Percentiles rank a stretch among this genome's conserved stretches.
Conservation (phyloP, 1,140 invertebrate genomes). For the Cherax quadricarinatus region DNA sequence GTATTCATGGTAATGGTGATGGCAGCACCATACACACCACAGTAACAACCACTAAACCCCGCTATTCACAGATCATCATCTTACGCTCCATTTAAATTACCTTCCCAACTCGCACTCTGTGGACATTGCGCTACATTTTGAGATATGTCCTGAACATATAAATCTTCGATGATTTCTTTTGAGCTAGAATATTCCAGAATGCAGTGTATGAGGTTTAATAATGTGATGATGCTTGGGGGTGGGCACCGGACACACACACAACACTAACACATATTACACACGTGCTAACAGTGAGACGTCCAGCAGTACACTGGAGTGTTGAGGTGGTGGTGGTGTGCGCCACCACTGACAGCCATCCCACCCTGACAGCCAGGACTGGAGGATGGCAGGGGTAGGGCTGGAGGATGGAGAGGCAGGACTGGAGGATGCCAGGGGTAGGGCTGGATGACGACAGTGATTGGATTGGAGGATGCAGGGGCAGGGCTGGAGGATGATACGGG, state of each 20-base stretch:
- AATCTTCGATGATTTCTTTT: too few species aligned
- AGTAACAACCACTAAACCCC: not conserved
- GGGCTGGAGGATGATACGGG: too few species aligned
- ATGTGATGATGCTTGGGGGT: too few species aligned
- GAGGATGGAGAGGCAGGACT: not conserved
- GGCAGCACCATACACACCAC: not conserved
- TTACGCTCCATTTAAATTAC: conserved; percentile 8
- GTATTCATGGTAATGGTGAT: too few species aligned
- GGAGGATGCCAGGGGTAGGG: not conserved
- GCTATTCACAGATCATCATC: not conserved
- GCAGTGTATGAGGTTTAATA: too few species aligned
- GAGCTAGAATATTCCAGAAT: too few species aligned
- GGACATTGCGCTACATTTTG: too few species aligned
- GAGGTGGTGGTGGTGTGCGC: not conserved
- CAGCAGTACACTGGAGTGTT: not conserved
- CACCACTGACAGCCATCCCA: not conserved
- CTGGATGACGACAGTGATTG: not conserved
- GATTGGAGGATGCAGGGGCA: not conserved
- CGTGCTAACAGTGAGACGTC: not conserved
- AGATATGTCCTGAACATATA: too few species aligned
- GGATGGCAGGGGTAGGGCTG: not conserved
- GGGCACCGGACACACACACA: not conserved
- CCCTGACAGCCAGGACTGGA: not conserved
- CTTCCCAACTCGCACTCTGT: not conserved
- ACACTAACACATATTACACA: not conserved